These are phyloP conservation scores for Orthosia incerta DNA, from an alignment of 2,888 invertebrate genomes.

Conservation along the genomic window DNA sequence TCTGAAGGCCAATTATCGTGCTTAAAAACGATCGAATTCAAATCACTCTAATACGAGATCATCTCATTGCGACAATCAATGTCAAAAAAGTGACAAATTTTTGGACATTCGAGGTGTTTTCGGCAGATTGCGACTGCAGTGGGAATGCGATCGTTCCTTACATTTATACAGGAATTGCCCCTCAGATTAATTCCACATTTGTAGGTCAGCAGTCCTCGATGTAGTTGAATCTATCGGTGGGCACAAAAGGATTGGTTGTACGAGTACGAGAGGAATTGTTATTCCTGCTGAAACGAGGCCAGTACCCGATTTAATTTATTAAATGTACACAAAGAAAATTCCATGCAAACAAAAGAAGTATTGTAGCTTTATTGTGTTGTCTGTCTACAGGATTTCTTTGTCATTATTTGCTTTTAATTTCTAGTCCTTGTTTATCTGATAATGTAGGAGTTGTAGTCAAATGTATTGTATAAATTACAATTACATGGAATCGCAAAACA, in stretches of 20 bases:
- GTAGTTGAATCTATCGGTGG: not conserved
- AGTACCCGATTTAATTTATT: not conserved
- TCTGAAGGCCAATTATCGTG: too few species aligned
- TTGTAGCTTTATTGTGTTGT: slow-evolving; percentile 8
- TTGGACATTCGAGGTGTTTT: too few species aligned
- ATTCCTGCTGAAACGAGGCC: not conserved
- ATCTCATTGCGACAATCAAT: too few species aligned
- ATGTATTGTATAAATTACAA: slow-evolving; percentile 24
- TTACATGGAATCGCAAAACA: slow-evolving; percentile 43
- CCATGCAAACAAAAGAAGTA: slow-evolving; percentile 8
- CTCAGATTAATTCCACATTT: not conserved
- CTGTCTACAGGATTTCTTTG: not conserved
- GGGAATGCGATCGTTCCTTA: too few species aligned
- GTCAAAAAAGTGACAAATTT: too few species aligned
- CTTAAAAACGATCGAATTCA: too few species aligned
- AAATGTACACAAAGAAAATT: not conserved
- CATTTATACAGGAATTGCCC: too few species aligned
- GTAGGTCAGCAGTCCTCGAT: not conserved
- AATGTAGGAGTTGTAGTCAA: not conserved
- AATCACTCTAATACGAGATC: too few species aligned
- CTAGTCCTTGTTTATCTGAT: slow-evolving; percentile 1
- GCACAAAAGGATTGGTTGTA: not conserved
- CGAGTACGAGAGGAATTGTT: too few species aligned
- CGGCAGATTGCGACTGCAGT: too few species aligned
- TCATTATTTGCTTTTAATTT: slow-evolving; percentile 28